Percentiles rank a stretch among this genome's conserved stretches.
These are phyloP conservation scores for Herminia tarsipennalis DNA, from an alignment of 2,888 invertebrate species.

Conservation along the genomic window DNA sequence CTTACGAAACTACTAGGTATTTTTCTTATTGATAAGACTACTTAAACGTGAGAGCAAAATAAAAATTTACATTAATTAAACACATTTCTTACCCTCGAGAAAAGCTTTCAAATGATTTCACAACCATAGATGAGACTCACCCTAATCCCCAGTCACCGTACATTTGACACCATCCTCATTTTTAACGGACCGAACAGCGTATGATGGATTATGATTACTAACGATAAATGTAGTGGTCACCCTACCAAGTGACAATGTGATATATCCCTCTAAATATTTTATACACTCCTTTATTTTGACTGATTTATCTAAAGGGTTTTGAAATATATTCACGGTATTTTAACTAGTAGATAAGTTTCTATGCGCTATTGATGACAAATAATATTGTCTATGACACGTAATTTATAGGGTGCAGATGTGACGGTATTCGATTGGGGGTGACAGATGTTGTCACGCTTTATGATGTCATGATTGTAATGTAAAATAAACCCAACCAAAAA, in stretches of 20 bases:
- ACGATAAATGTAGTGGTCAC: constrained; percentile 55
- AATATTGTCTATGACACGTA: constrained; percentile 4
- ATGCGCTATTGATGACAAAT: constrained; percentile 5
- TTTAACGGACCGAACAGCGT: constrained; percentile 36
- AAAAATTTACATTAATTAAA: not conserved
- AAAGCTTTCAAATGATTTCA: not conserved
- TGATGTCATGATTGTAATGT: not conserved
- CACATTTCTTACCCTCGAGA: constrained; percentile 6
- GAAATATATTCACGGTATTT: constrained; percentile 12
- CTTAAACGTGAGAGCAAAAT: too few relatives aligned
- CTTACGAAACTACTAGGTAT: too few relatives aligned
- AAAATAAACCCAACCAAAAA: too few relatives aligned
- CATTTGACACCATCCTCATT: constrained; percentile 55
- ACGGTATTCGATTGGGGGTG: constrained; percentile 3
- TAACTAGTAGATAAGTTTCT: constrained; percentile 1
- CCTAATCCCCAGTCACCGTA: constrained; percentile 52
- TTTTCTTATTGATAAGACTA: too few relatives aligned
- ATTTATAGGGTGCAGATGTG: constrained; percentile 2
- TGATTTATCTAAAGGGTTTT: constrained; percentile 37
- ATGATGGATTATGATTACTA: constrained; percentile 73
- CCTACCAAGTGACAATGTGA: constrained; percentile 70
- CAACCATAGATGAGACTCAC: constrained; percentile 47
- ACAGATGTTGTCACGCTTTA: constrained; percentile 10
- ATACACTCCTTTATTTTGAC: constrained; percentile 51
- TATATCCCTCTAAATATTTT: constrained; percentile 62